phyloP scores from a whole-genome alignment of 2,113 vertebrate genomes.

The Sisor rabdophorus region DNA sequence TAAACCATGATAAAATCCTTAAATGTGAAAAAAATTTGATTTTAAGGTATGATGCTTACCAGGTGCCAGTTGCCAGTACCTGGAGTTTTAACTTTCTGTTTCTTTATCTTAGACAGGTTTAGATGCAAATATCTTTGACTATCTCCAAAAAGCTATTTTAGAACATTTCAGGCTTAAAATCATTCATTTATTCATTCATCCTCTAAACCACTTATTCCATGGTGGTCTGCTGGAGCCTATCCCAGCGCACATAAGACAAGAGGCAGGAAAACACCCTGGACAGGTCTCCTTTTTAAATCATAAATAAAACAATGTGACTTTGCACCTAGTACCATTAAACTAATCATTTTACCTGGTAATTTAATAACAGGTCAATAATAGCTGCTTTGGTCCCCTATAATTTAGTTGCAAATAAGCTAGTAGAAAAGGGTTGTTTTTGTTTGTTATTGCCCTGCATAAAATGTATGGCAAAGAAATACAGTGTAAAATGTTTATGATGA shows the following conservation, averaged over 20 bases:
- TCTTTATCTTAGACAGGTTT: not conserved
- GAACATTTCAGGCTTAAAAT: too few species aligned
- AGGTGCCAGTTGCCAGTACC: too few species aligned
- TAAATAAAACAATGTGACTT: not conserved
- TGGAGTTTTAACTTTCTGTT: not conserved
- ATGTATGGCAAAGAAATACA: not conserved
- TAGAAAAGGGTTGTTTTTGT: not conserved
- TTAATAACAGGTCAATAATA: not conserved
- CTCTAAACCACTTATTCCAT: too few species aligned
- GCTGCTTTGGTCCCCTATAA: not conserved
- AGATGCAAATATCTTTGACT: not conserved
- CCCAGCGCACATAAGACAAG: too few species aligned
- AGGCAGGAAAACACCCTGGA: too few species aligned
- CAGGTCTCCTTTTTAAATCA: too few species aligned
- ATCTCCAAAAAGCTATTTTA: too few species aligned
- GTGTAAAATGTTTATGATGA: not conserved
- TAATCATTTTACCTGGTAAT: slow-evolving; percentile 9
- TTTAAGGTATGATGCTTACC: not conserved
- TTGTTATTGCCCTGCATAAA: not conserved
- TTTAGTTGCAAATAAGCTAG: not conserved
- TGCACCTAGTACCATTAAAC: not conserved
- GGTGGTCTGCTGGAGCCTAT: too few species aligned
- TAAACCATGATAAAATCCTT: slow-evolving; percentile 44
- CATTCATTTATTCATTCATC: too few species aligned
- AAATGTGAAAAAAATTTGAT: not conserved